Evolutionary conservation across 2,888 invertebrate species (phyloP).

Genomic region (Campaea margaritaria): DNA sequence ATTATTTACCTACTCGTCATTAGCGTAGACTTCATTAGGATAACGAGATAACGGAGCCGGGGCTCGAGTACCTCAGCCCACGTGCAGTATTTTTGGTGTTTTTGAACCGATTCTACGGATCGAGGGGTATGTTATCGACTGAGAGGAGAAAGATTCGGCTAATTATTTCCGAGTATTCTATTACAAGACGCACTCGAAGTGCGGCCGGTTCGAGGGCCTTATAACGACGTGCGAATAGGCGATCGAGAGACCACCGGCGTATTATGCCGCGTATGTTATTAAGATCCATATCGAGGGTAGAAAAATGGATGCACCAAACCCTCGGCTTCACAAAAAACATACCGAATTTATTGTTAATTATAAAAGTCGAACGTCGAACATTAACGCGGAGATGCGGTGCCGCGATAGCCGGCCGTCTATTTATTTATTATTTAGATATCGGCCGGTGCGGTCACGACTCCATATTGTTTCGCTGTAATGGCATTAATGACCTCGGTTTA

Average conservation of each 20-base stretch:
- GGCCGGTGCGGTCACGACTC: slow-evolving; percentile 80
- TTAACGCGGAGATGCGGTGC: slow-evolving; percentile 80
- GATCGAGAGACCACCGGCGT: slow-evolving; percentile 53
- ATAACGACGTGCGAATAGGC: slow-evolving; percentile 47
- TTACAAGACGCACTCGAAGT: slow-evolving; percentile 36
- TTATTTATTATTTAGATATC: slow-evolving; percentile 85
- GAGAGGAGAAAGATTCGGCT: slow-evolving; percentile 58
- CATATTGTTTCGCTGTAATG: slow-evolving; percentile 83
- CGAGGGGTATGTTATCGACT: slow-evolving; percentile 55
- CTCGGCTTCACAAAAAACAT: slow-evolving; percentile 76
- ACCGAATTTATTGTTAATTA: slow-evolving; percentile 85
- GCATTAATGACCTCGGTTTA: slow-evolving; percentile 83
- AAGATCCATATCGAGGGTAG: slow-evolving; percentile 77
- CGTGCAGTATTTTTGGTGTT: slow-evolving; percentile 75
- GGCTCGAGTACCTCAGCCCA: slow-evolving; percentile 62
- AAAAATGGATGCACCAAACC: slow-evolving; percentile 73
- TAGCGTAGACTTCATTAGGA: slow-evolving; percentile 86
- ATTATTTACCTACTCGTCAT: slow-evolving; percentile 86
- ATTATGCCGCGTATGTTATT: slow-evolving; percentile 63
- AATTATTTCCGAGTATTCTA: slow-evolving; percentile 69
- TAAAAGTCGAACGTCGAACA: slow-evolving; percentile 81
- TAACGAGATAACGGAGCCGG: slow-evolving; percentile 84
- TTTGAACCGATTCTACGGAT: slow-evolving; percentile 69
- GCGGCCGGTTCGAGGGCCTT: slow-evolving; percentile 6
- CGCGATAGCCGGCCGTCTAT: slow-evolving; percentile 77